Evolutionary conservation across 2,797 vertebrate species (phyloP).

Genomic region (Percopsis omiscomaycus): DNA sequence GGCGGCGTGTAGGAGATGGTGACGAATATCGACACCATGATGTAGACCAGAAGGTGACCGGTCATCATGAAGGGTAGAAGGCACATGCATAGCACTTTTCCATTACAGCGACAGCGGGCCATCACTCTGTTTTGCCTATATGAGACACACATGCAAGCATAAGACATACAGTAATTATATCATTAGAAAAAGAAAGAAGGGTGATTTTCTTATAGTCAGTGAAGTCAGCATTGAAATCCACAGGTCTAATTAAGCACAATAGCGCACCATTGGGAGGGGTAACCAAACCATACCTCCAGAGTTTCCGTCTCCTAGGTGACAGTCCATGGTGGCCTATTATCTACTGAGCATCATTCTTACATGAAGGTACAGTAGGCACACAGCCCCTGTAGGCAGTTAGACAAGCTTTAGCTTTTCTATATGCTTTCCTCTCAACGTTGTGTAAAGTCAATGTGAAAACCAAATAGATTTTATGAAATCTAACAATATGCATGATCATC

Average conservation of each 20-base stretch:
- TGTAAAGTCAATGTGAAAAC: too few species aligned
- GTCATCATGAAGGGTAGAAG: conserved; percentile 82
- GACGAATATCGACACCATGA: conserved; percentile 78
- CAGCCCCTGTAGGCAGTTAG: conserved; percentile 35
- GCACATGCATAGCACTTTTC: conserved; percentile 76
- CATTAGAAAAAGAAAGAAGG: not conserved
- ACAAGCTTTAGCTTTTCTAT: not conserved
- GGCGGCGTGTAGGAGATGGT: conserved; percentile 77
- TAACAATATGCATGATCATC: too few species aligned
- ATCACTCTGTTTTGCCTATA: conserved; percentile 48
- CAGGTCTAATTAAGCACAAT: conserved; percentile 17
- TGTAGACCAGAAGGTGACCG: conserved; percentile 77
- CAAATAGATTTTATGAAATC: too few species aligned
- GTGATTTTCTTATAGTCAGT: too few species aligned
- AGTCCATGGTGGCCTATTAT: conserved; percentile 72
- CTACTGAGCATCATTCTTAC: conserved; percentile 50
- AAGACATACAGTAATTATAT: conserved; percentile 5
- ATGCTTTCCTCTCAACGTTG: too few species aligned
- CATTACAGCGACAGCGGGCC: conserved; percentile 76
- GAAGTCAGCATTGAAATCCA: conserved; percentile 1
- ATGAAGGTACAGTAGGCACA: conserved; percentile 19
- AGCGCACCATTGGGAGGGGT: conserved; percentile 23
- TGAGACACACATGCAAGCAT: conserved; percentile 25
- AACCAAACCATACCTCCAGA: conserved; percentile 37
- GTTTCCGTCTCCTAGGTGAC: conserved; percentile 68